Conservation (phyloP, 2,113 vertebrate genomes). For the Apodemus speciosus region DNA sequence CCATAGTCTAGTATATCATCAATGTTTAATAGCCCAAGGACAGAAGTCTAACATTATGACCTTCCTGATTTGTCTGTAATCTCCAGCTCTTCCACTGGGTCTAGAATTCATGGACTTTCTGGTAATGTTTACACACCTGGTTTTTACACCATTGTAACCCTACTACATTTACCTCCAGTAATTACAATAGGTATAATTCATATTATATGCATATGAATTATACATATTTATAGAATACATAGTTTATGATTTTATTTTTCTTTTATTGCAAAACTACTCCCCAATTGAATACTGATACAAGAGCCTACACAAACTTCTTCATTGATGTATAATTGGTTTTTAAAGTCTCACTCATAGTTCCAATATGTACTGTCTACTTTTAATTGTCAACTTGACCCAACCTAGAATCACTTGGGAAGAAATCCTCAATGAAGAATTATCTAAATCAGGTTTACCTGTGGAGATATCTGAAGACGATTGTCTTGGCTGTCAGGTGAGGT, state of each 20-base stretch:
- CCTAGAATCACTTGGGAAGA: background rate
- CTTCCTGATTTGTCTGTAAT: constrained; percentile 27
- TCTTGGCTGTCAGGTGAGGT: background rate
- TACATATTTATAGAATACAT: background rate
- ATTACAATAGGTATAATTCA: background rate
- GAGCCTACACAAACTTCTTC: background rate
- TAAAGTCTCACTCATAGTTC: background rate
- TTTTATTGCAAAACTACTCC: background rate
- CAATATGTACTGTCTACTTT: background rate
- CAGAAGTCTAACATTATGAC: background rate
- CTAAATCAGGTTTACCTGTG: background rate
- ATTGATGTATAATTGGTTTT: background rate
- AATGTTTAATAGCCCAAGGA: background rate
- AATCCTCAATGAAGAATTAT: background rate
- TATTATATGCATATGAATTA: background rate
- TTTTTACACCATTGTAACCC: background rate
- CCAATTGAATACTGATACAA: background rate
- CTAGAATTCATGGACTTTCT: background rate
- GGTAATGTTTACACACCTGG: background rate
- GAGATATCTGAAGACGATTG: background rate
- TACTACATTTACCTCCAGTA: background rate
- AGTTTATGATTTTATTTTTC: too few species aligned
- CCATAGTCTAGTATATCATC: background rate
- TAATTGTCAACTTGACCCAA: background rate
- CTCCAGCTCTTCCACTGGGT: background rate